Conservation (phyloP, 2,113 vertebrate species). For the Platysteira castanea region DNA sequence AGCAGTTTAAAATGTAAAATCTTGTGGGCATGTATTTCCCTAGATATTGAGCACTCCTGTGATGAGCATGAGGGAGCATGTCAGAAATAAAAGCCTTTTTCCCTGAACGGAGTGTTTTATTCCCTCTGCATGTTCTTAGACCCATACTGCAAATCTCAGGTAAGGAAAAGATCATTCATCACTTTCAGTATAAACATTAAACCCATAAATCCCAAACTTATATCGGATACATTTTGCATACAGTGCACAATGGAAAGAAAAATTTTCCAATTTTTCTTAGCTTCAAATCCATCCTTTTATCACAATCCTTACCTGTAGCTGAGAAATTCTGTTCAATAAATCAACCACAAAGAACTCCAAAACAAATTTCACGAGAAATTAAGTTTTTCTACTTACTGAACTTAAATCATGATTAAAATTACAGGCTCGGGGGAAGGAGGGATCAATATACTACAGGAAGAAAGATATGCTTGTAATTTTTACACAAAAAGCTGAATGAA, state of each 20-base stretch:
- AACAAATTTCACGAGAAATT: not conserved
- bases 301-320: not conserved
- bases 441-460: not conserved
- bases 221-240: not conserved
- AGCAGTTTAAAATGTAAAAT: not conserved
- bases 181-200: not conserved
- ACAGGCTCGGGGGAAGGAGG: not conserved
- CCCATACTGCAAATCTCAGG: not conserved
- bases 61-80: not conserved
- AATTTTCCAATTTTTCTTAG: not conserved
- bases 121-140: not conserved
- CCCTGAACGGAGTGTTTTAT: not conserved
- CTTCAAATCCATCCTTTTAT: not conserved
- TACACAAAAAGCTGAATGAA: not conserved
- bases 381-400: not conserved
- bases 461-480: not conserved
- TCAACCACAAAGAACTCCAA: not conserved
- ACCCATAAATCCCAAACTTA: not conserved
- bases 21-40: not conserved
- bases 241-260: not conserved
- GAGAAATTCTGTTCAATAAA: not conserved
- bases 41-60: not conserved
- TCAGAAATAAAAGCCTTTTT: not conserved
- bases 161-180: not conserved
- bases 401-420: not conserved